These are phyloP conservation scores for Ispidina picta DNA, from an alignment of 2,797 vertebrate genomes.

Conservation along the genomic window DNA sequence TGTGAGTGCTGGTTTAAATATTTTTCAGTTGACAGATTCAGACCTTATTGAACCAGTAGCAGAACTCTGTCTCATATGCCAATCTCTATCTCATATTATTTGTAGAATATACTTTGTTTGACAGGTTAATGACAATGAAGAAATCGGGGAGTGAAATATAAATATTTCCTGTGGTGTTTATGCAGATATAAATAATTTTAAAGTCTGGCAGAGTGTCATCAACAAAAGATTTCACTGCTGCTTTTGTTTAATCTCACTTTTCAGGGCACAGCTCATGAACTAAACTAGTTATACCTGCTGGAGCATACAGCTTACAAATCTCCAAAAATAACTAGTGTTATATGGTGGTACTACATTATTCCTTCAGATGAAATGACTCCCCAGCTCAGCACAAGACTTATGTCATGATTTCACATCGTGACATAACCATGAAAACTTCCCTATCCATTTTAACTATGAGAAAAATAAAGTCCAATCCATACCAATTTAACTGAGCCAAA, in stretches of 20 bases:
- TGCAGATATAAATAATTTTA: neutral
- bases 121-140: constrained; percentile 16
- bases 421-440: neutral
- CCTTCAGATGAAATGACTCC: neutral
- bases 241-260: constrained; percentile 11
- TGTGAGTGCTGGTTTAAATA: neutral
- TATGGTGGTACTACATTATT: neutral
- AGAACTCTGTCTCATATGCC: neutral
- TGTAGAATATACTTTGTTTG: neutral
- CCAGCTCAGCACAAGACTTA: neutral
- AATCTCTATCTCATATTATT: neutral
- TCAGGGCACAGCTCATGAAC: neutral
- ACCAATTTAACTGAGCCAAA: neutral
- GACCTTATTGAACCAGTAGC: neutral
- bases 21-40: constrained; percentile 12
- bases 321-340: neutral
- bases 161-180: neutral
- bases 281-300: neutral
- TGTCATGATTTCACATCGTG: neutral
- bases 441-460: neutral
- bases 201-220: neutral
- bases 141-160: constrained; percentile 2
- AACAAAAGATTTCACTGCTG: neutral
- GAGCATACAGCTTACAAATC: neutral
- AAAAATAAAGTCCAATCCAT: neutral